Evolutionary conservation across 2,888 invertebrate species (phyloP), one percentile per base, ranked within the genome.

Genomic region (Poecilus cupreus): DNA sequence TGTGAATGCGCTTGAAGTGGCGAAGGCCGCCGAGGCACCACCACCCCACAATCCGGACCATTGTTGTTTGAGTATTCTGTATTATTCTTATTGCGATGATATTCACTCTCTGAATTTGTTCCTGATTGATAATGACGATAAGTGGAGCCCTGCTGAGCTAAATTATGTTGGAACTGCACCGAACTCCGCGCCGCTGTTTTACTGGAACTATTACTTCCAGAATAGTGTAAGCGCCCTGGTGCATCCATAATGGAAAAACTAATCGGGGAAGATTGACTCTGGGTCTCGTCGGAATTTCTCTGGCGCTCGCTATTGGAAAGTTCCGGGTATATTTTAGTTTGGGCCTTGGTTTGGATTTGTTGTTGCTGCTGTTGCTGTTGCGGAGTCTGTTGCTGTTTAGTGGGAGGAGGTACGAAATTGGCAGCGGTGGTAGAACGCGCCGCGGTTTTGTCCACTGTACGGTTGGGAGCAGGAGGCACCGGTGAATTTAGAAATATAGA

Each of bases 261-360:
- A 84, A 94, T 94, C 6, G 94, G 94, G 13, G 94, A 94, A 13
- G 94, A 94, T 85, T 94, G 90, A 89, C 88, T 91, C 89, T 89
- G 86, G 88, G 91, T 91, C 89, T 93, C 91, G 85, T 92, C 90
- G 11, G 85, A 84, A 75, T 85, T 85, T 39, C 82, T 85, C 43
- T 85, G 75, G 24, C 82, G 81, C 60, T 81, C 83, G 82, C 88
- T 86, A 75, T 84, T 88, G 5, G 85, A 85, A 84, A 94, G 85
- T 86, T 95, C 95, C 79, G 94, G 94, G 88, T 95, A 95, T 85
- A 94, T 93, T 90, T 95, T 95, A 85, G 94, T 92, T 90, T 95
- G 94, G 84, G 94, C 94, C 89, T 95, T 95, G 82, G 94, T 93
- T 89, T 94, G 94, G 84, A 94, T 92, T 82, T 89, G 89, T 85